Conservation (phyloP, 2,797 vertebrate species). For the Pipistrellus nathusii region DNA sequence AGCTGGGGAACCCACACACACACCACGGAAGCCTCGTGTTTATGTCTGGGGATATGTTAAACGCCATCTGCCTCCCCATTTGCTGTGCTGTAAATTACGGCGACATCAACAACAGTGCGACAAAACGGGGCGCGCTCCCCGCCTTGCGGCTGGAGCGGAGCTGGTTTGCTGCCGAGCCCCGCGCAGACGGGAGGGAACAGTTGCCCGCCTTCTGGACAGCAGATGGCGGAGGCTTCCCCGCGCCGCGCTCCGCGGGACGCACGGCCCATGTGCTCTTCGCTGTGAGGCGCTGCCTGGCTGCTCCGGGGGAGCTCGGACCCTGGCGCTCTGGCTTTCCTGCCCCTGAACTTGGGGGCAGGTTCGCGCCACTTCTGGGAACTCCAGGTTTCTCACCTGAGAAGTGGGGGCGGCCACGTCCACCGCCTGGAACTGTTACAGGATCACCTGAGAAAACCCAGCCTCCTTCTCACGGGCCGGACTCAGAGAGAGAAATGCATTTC, state of each 20-base stretch:
- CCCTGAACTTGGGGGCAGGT: not conserved
- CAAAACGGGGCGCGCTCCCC: constrained; percentile 84
- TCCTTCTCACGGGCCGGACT: not conserved
- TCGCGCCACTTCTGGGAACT: not conserved
- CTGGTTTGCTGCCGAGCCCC: constrained; percentile 91
- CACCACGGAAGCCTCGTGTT: constrained; percentile 88
- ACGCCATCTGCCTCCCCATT: constrained; percentile 90
- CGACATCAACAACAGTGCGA: constrained; percentile 86
- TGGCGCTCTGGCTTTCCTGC: not conserved
- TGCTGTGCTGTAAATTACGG: constrained; percentile 90
- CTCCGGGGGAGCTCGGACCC: accelerated
- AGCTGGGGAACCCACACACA: constrained; percentile 78
- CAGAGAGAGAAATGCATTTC: not conserved
- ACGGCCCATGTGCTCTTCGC: constrained; percentile 80
- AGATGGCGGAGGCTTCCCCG: constrained; percentile 88
- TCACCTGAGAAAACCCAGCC: not conserved
- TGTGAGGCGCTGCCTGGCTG: constrained; percentile 65
- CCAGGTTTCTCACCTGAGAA: not conserved
- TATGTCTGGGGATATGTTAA: constrained; percentile 89
- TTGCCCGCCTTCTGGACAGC: constrained; percentile 89
- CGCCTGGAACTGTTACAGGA: not conserved
- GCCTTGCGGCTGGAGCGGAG: constrained; percentile 87
- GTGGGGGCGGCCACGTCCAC: not conserved
- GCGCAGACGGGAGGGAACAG: constrained; percentile 90
- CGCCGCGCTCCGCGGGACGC: constrained; percentile 82